phyloP scores from a whole-genome alignment of 2,888 invertebrate species.

The Drosophila merina region DNA sequence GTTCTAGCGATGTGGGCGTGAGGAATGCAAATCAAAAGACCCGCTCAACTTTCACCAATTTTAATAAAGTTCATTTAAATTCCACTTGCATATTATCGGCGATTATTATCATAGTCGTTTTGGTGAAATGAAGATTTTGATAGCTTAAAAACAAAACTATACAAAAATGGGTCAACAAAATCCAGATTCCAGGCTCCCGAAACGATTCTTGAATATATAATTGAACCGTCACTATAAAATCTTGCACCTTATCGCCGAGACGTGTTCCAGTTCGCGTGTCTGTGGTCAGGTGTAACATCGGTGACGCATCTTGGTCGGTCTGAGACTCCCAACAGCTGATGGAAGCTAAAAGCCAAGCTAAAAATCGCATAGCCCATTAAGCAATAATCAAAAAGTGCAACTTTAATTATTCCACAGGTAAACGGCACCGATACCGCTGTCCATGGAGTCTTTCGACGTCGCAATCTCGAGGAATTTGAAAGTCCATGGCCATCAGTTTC shows the following conservation, averaged over 20 bases:
- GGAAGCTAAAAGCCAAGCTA: slow-evolving; percentile 10
- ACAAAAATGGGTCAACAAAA: neutral
- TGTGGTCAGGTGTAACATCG: slow-evolving; percentile 37
- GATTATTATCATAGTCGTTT: neutral
- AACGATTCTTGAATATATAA: slow-evolving; percentile 4
- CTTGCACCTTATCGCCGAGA: slow-evolving; percentile 23
- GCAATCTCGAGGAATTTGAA: slow-evolving; percentile 77
- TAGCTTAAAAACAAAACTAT: neutral
- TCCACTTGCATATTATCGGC: neutral
- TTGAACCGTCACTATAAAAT: slow-evolving; percentile 3
- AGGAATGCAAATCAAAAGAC: slow-evolving; percentile 25
- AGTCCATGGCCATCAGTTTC: slow-evolving; percentile 72
- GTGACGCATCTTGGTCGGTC: slow-evolving; percentile 47
- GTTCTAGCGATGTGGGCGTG: slow-evolving; percentile 38
- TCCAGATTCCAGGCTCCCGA: neutral
- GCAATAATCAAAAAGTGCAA: slow-evolving; percentile 19
- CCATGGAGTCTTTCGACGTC: slow-evolving; percentile 81
- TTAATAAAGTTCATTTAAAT: slow-evolving; percentile 6
- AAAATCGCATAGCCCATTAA: slow-evolving; percentile 1
- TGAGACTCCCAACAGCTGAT: slow-evolving; percentile 35
- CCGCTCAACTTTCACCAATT: slow-evolving; percentile 25
- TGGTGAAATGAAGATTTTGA: neutral
- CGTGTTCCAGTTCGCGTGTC: slow-evolving; percentile 24
- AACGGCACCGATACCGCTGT: slow-evolving; percentile 74
- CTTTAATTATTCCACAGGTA: slow-evolving; percentile 63